phyloP scores from a whole-genome alignment of 1,140 invertebrate species.

The Brachionus asplanchnoidis region DNA sequence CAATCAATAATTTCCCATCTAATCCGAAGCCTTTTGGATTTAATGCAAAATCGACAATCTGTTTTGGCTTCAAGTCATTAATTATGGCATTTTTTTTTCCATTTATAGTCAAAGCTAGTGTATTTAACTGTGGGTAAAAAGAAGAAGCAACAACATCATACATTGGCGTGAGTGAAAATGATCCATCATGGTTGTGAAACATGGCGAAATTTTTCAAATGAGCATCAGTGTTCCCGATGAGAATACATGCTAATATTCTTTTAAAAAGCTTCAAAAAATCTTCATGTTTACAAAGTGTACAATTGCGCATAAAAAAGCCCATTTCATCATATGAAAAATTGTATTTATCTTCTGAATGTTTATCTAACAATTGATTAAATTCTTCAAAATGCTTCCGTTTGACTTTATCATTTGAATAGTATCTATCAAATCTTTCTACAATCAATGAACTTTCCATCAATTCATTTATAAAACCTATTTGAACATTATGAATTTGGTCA shows the following conservation, averaged over 20 bases:
- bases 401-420: not conserved
- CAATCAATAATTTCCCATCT: not conserved
- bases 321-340: constrained; percentile 6
- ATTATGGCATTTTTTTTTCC: not conserved
- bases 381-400: constrained; percentile 10
- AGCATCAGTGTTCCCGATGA: constrained; percentile 3
- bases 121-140: not conserved
- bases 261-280: not conserved
- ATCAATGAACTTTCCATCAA: not conserved
- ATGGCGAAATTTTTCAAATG: constrained; percentile 18
- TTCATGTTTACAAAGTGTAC: not conserved
- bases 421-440: constrained; percentile 2
- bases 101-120: not conserved
- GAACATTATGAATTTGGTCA: constrained; percentile 13
- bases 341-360: constrained; percentile 4
- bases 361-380: not conserved
- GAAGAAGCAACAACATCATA: constrained; percentile 6
- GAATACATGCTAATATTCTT: not conserved
- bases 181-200: constrained; percentile 6
- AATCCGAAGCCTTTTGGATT: not conserved
- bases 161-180: not conserved
- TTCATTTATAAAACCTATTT: not conserved
- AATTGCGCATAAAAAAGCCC: not conserved
- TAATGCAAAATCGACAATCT: not conserved
- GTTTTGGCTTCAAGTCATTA: constrained; percentile 13